Percentiles rank a stretch among this genome's conserved stretches.
phyloP scores from a whole-genome alignment of 2,797 vertebrate genomes.

The Lutjanus argentimaculatus region DNA sequence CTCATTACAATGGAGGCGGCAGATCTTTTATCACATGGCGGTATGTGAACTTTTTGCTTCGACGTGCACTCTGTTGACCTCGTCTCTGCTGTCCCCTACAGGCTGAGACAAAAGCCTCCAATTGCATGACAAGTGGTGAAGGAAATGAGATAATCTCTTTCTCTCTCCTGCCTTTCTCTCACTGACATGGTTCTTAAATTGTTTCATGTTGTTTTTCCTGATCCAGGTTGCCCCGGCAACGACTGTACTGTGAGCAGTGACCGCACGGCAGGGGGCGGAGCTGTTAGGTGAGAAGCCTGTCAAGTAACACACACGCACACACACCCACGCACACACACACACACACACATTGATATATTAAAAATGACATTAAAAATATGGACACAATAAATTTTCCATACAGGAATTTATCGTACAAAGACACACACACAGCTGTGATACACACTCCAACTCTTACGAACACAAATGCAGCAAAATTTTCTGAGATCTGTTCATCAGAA shows the following conservation, averaged over 20 bases:
- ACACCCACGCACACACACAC: not conserved
- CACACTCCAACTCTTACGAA: not conserved
- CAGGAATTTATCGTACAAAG: not conserved
- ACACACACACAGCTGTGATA: not conserved
- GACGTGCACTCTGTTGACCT: conserved; percentile 43
- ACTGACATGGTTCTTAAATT: conserved; percentile 77
- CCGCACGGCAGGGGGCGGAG: conserved; percentile 81
- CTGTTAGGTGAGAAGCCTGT: conserved; percentile 72
- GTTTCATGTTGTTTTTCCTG: conserved; percentile 83
- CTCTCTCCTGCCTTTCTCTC: conserved; percentile 64
- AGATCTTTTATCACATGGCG: not conserved
- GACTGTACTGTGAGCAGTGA: conserved; percentile 62
- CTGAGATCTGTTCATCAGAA: conserved; percentile 12
- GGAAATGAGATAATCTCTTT: conserved; percentile 78
- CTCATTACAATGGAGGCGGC: not conserved
- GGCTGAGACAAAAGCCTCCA: conserved; percentile 36
- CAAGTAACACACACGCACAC: conserved; percentile 45
- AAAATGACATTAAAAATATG: no score
- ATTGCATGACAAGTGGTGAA: conserved; percentile 73
- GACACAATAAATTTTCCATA: not conserved
- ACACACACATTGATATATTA: not conserved
- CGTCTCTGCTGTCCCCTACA: conserved; percentile 63
- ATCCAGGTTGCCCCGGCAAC: conserved; percentile 76
- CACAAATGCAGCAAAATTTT: conserved; percentile 7
- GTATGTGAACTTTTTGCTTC: conserved; percentile 38